These are phyloP conservation scores for Gonioctena quinquepunctata DNA, from an alignment of 1,140 invertebrate species.

Conservation along the genomic window DNA sequence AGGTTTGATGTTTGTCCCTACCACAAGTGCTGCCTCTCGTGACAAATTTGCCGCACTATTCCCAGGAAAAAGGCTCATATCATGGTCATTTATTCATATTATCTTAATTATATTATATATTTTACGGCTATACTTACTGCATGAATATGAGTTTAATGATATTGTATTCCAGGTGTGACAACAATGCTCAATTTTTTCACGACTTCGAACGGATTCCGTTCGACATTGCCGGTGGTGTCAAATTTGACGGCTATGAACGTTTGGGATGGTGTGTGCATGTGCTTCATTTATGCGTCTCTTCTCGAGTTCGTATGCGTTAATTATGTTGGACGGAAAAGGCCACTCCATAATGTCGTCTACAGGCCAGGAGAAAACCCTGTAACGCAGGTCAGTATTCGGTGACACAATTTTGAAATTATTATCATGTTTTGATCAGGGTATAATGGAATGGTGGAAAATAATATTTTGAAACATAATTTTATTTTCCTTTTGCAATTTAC, in stretches of 20 bases:
- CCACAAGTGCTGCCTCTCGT: too few species aligned
- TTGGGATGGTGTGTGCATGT: slow-evolving; percentile 95
- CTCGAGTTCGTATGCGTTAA: slow-evolving; percentile 94
- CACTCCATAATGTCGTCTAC: slow-evolving; percentile 86
- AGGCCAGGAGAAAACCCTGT: slow-evolving; percentile 87
- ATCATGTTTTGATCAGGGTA: background rate
- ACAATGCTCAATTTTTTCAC: slow-evolving; percentile 98
- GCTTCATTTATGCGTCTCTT: slow-evolving; percentile 92
- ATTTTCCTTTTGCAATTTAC: background rate
- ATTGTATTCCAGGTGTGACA: slow-evolving; percentile 73
- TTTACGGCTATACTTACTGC: too few species aligned
- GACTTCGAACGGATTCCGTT: slow-evolving; percentile 86
- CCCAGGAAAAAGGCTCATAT: too few species aligned
- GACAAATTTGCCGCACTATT: too few species aligned
- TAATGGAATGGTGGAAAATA: background rate
- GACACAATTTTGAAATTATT: background rate
- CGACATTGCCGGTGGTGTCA: slow-evolving; percentile 88
- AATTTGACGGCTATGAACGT: slow-evolving; percentile 95
- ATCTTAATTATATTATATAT: too few species aligned
- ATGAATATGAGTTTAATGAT: too few species aligned
- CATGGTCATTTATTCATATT: too few species aligned
- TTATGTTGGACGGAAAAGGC: slow-evolving; percentile 89
- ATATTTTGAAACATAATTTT: too few species aligned
- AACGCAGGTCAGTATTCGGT: slow-evolving; percentile 72
- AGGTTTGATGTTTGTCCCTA: too few species aligned